Conservation (phyloP, 2,113 vertebrate species). For the Ophthalmotilapia sp. region DNA sequence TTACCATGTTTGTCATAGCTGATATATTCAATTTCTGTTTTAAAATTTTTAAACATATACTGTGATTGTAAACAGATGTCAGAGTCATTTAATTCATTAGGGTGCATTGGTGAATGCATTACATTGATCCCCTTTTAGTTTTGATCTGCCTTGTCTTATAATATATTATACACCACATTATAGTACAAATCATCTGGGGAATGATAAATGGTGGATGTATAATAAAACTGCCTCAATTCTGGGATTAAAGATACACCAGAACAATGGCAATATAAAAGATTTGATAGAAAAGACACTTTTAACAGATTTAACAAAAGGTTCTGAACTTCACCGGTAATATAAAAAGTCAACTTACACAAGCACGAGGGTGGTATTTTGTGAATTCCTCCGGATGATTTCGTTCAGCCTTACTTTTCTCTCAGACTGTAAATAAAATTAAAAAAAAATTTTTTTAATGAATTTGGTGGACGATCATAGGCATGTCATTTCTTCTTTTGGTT, state of each 20-base stretch:
- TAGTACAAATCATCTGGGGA: background rate
- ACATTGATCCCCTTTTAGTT: background rate
- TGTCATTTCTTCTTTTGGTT: background rate
- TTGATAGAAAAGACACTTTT: background rate
- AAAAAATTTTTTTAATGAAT: rapidly evolving
- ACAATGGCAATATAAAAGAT: background rate
- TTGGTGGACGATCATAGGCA: background rate
- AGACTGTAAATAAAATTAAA: constrained; percentile 9
- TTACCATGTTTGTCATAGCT: background rate
- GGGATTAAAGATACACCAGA: rapidly evolving
- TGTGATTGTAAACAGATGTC: background rate
- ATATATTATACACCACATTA: background rate
- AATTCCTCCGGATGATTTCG: constrained; percentile 73
- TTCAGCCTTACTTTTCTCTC: constrained; percentile 69
- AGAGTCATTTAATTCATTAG: background rate
- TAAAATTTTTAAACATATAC: background rate
- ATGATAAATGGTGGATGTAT: background rate
- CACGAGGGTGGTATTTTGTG: constrained; percentile 63
- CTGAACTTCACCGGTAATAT: background rate
- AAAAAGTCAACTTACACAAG: constrained; percentile 64
- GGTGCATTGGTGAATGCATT: background rate
- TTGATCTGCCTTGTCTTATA: background rate
- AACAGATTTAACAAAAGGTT: background rate
- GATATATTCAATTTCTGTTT: background rate
- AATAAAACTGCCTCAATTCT: background rate